A percentile compares a stretch with the other conserved stretches of the same genome.
Evolutionary conservation across 2,888 invertebrate genomes (phyloP).

Genomic region (Altica lythri): DNA sequence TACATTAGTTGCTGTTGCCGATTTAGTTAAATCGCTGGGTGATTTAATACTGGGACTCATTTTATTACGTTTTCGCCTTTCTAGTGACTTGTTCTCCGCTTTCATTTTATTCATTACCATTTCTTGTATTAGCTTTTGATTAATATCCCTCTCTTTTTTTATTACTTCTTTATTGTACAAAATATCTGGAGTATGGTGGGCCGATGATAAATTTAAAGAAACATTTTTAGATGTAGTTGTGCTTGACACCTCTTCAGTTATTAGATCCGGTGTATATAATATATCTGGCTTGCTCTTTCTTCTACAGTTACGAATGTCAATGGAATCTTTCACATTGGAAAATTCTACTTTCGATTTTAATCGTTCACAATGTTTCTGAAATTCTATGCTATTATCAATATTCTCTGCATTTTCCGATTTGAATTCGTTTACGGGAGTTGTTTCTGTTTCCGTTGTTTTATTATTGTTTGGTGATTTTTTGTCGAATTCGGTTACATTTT

Average conservation of each 20-base stretch:
- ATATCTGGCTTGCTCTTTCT: slow-evolving; percentile 55
- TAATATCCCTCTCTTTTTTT: slow-evolving; percentile 78
- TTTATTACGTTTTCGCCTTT: slow-evolving; percentile 63
- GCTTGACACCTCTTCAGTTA: slow-evolving; percentile 40
- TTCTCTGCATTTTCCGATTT: slow-evolving; percentile 31
- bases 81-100: slow-evolving; percentile 67
- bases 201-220: slow-evolving; percentile 35
- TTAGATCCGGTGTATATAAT: slow-evolving; percentile 50
- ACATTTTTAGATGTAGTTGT: slow-evolving; percentile 45
- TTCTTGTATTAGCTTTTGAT: slow-evolving; percentile 82
- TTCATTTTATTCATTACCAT: slow-evolving; percentile 80
- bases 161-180: slow-evolving; percentile 66
- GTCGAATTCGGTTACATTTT: slow-evolving; percentile 52
- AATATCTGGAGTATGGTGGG: slow-evolving; percentile 45
- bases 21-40: slow-evolving; percentile 51
- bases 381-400: slow-evolving; percentile 50
- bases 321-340: slow-evolving; percentile 70
- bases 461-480: no score
- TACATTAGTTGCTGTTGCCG: slow-evolving; percentile 44
- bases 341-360: slow-evolving; percentile 72
- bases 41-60: slow-evolving; percentile 51
- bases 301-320: slow-evolving; percentile 66
- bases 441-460: slow-evolving; percentile 1
- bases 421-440: slow-evolving; percentile 5
- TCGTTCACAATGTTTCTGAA: slow-evolving; percentile 68